Evolutionary conservation across 2,888 invertebrate genomes (phyloP).

Genomic region (Trichogramma evanescens): DNA sequence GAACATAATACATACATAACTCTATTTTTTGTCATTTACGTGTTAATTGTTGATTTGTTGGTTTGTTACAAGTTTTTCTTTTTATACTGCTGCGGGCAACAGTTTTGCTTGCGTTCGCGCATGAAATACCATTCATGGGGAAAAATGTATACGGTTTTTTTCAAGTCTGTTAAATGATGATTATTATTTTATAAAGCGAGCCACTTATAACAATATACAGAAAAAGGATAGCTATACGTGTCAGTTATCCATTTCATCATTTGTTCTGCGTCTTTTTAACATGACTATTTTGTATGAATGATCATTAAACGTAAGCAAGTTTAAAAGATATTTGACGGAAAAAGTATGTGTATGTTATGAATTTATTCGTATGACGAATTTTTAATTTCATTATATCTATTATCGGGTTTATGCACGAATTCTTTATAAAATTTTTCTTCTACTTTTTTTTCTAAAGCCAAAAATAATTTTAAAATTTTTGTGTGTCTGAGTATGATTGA

Average conservation of each 20-base stretch:
- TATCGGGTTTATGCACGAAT: background rate
- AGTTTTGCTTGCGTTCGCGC: constrained; percentile 16
- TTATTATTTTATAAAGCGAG: constrained; percentile 11
- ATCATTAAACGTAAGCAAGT: background rate
- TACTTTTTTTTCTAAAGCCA: background rate
- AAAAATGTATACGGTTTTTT: constrained; percentile 16
- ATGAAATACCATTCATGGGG: too few species aligned
- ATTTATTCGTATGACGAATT: background rate
- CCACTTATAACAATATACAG: constrained; percentile 10
- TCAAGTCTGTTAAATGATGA: constrained; percentile 33
- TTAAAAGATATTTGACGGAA: background rate
- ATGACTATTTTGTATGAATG: too few species aligned
- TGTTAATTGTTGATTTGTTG: constrained; percentile 36
- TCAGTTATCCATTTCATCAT: background rate
- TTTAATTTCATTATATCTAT: background rate
- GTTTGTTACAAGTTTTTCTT: constrained; percentile 38
- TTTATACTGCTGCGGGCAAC: constrained; percentile 31
- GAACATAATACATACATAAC: constrained; percentile 10
- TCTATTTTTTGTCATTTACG: constrained; percentile 31
- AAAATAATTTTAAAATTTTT: background rate
- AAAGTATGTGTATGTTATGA: background rate
- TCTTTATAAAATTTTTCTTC: background rate
- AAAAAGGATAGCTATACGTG: background rate
- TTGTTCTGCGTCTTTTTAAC: too few species aligned
- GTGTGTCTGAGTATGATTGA: background rate